These are phyloP conservation scores for Psittacula echo DNA, from an alignment of 2,797 vertebrate species.

Conservation along the genomic window DNA sequence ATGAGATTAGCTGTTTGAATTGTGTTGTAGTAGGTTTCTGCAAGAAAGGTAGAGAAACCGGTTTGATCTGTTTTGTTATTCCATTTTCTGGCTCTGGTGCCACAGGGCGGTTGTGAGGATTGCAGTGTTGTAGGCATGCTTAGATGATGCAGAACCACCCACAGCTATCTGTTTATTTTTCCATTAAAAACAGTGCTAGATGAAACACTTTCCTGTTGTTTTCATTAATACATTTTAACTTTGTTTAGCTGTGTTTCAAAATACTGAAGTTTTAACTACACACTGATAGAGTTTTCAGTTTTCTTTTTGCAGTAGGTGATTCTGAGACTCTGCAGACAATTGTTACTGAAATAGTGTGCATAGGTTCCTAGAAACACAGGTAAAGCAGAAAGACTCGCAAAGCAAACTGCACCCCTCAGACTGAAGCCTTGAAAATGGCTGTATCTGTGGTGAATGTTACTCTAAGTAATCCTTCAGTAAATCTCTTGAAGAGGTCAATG, in stretches of 20 bases:
- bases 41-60: background rate
- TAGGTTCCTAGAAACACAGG: background rate
- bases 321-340: background rate
- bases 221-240: background rate
- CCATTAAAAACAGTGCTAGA: background rate
- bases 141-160: background rate
- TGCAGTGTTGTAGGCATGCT: background rate
- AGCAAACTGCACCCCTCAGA: background rate
- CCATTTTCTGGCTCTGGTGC: background rate
- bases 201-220: background rate
- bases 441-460: background rate
- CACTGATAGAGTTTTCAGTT: background rate
- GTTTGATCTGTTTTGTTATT: background rate
- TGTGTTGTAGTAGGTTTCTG: background rate
- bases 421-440: background rate
- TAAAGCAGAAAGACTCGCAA: background rate
- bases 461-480: background rate
- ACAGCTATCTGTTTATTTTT: background rate
- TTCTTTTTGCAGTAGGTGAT: background rate
- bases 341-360: background rate
- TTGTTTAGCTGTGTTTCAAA: background rate
- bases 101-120: background rate
- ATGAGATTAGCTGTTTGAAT: background rate
- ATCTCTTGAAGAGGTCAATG: background rate
- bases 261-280: background rate